A percentile compares a stretch with the other conserved stretches of the same genome.
These are phyloP conservation scores for Leptodactylus fallax DNA, from an alignment of 2,797 vertebrate species.

Conservation along the genomic window DNA sequence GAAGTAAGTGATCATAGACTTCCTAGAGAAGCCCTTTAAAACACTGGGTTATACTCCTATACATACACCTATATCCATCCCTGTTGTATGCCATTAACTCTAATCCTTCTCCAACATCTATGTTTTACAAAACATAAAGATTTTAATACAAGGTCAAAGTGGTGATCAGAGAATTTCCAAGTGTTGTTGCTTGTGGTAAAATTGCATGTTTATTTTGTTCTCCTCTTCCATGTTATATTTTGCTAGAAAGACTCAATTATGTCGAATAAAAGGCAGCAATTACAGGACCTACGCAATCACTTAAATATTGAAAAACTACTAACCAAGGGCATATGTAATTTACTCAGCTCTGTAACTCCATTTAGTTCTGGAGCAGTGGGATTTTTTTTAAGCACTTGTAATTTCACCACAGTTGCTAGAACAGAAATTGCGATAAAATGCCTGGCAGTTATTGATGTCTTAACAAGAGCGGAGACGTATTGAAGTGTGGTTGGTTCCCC, in stretches of 20 bases:
- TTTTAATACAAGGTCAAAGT: background rate
- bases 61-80: too few relatives aligned
- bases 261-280: slow-evolving; percentile 46
- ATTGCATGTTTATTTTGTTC: slow-evolving; percentile 43
- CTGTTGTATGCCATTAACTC: too few relatives aligned
- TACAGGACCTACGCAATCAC: slow-evolving; percentile 31
- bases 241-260: slow-evolving; percentile 31
- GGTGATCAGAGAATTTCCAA: slow-evolving; percentile 3
- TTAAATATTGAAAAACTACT: slow-evolving; percentile 47
- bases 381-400: slow-evolving; percentile 43
- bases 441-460: slow-evolving; percentile 50
- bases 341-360: slow-evolving; percentile 11
- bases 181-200: slow-evolving; percentile 5
- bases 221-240: slow-evolving; percentile 23
- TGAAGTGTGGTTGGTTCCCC: slow-evolving; percentile 42
- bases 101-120: too few relatives aligned
- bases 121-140: background rate
- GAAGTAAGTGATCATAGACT: too few relatives aligned
- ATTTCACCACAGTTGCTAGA: slow-evolving; percentile 25
- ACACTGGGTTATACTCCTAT: too few relatives aligned
- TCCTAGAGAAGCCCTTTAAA: too few relatives aligned
- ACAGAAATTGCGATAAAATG: slow-evolving; percentile 37
- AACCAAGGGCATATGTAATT: slow-evolving; percentile 34
- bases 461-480: slow-evolving; percentile 28
- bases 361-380: slow-evolving; percentile 27